Evolutionary conservation across 1,140 invertebrate genomes (phyloP).

Genomic region (Psix sp.): DNA sequence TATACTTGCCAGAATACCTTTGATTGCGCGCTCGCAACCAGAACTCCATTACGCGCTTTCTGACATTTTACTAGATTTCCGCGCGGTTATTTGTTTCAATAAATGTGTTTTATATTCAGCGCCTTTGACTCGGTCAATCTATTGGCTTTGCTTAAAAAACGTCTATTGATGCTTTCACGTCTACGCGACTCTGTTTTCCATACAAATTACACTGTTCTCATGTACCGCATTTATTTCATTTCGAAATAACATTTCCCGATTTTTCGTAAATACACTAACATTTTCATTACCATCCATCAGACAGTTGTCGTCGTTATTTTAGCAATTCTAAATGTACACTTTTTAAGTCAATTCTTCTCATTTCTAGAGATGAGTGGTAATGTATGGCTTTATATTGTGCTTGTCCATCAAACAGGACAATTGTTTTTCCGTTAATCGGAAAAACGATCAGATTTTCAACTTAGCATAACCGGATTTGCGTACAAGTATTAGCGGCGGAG

Average conservation of each 20-base stretch:
- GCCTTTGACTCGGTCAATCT: conserved; percentile 21
- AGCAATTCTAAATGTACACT: no score
- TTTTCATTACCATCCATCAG: no score
- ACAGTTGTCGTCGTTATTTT: no score
- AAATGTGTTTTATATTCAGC: conserved; percentile 33
- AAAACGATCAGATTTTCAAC: conserved; percentile 37
- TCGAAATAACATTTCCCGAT: no score
- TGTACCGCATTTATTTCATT: no score
- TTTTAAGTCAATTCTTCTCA: no score
- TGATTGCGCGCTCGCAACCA: conserved; percentile 25
- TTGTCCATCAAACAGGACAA: conserved; percentile 28
- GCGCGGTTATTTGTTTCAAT: conserved; percentile 32
- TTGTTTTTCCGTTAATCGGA: conserved; percentile 32
- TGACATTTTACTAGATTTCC: conserved; percentile 12
- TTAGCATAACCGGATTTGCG: conserved; percentile 46
- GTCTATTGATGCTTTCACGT: conserved; percentile 7
- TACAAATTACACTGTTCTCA: no score
- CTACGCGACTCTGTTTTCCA: no score
- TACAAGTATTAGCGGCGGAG: conserved; percentile 18
- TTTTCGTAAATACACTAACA: no score
- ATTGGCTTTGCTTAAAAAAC: neutral
- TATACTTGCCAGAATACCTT: conserved; percentile 35
- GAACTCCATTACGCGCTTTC: conserved; percentile 38
- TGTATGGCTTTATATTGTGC: conserved; percentile 27
- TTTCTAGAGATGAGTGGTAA: no score